Conservation (phyloP, 92 coral and sea anemone genomes). For the Actinostola sp. region DNA sequence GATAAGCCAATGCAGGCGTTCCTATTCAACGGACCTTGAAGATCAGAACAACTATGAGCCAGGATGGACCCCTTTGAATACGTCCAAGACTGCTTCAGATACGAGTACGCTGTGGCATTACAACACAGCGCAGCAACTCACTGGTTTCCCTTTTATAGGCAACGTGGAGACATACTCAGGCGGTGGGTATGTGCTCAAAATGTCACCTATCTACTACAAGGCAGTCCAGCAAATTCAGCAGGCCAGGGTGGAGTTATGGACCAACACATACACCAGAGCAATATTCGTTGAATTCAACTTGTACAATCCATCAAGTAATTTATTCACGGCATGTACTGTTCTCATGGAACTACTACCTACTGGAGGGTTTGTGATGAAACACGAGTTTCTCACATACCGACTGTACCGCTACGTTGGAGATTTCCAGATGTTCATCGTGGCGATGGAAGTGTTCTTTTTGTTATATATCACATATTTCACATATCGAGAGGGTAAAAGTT, state of each 20-base stretch:
- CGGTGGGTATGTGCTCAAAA: conserved; percentile 82
- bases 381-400: conserved; percentile 74
- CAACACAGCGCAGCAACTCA: conserved; percentile 57
- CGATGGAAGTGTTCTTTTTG: conserved; percentile 79
- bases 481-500: conserved; percentile 69
- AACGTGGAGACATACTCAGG: conserved; percentile 81
- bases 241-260: conserved; percentile 60
- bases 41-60: conserved; percentile 54
- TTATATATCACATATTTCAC: conserved; percentile 73
- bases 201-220: conserved; percentile 73
- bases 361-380: conserved; percentile 70
- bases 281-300: conserved; percentile 80
- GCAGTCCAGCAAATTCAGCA: conserved; percentile 60
- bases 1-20: conserved; percentile 56
- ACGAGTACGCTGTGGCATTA: conserved; percentile 69
- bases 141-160: conserved; percentile 75
- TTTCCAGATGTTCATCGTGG: conserved; percentile 82
- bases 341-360: conserved; percentile 75
- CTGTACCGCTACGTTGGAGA: conserved; percentile 91
- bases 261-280: conserved; percentile 74
- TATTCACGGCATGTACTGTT: conserved; percentile 85
- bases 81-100: conserved; percentile 16
- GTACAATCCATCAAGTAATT: conserved; percentile 90
- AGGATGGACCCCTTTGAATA: conserved; percentile 57
- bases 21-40: conserved; percentile 56